A percentile compares a stretch with the other conserved stretches of the same genome.
phyloP scores from a whole-genome alignment of 2,113 vertebrate genomes.

The Bambusicola thoracicus region DNA sequence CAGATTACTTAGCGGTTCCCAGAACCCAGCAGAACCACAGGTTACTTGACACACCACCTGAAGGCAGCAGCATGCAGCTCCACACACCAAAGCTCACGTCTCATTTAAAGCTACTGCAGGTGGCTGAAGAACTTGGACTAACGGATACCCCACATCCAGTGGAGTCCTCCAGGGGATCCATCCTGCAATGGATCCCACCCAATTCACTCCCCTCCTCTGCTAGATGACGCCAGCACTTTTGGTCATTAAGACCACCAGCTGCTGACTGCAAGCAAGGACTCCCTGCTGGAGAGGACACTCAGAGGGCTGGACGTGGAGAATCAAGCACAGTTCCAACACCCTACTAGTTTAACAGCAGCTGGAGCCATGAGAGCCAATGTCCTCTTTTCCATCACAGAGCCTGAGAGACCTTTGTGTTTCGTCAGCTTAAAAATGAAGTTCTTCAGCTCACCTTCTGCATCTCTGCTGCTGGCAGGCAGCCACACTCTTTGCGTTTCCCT shows the following conservation, averaged over 20 bases:
- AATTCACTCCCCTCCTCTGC: fast-evolving
- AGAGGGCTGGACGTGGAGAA: neutral
- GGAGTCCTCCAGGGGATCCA: neutral
- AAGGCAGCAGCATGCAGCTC: neutral
- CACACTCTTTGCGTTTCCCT: neutral
- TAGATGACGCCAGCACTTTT: neutral
- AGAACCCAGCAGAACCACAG: neutral
- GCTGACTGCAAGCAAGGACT: neutral
- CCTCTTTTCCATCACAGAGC: neutral
- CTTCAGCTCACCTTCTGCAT: neutral
- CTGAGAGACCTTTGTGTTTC: neutral
- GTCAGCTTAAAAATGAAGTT: neutral
- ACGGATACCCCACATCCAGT: fast-evolving
- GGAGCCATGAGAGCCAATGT: neutral
- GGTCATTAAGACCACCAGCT: neutral
- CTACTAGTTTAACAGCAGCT: neutral
- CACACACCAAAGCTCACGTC: fast-evolving
- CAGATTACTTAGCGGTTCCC: neutral
- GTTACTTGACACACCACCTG: neutral
- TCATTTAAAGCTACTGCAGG: neutral
- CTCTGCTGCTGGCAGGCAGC: neutral
- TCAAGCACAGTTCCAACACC: neutral
- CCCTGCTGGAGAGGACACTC: neutral
- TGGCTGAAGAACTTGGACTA: neutral
- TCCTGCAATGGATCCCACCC: neutral